Evolutionary conservation across 2,888 invertebrate species (phyloP).

Genomic region (Ryuthela nishihirai): DNA sequence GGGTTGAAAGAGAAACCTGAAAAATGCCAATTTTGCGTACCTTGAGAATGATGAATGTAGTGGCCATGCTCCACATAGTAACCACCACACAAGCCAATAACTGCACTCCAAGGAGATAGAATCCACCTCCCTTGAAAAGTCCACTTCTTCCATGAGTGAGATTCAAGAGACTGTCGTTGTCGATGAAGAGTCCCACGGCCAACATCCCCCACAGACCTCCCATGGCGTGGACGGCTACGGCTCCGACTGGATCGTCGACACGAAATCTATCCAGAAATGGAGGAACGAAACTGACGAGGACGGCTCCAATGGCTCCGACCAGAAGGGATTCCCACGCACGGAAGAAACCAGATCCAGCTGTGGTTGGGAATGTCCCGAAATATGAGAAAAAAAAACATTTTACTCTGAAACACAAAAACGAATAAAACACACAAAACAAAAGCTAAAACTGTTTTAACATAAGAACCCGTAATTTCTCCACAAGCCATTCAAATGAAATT

Average conservation of each 20-base stretch:
- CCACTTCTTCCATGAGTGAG: conserved; percentile 51
- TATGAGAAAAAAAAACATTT: too few species aligned
- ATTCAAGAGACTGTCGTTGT: conserved; percentile 49
- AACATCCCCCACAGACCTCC: conserved; percentile 64
- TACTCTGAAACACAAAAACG: too few species aligned
- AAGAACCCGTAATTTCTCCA: too few species aligned
- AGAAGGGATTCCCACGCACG: conserved; percentile 80
- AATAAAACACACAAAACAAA: too few species aligned
- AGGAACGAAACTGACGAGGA: conserved; percentile 65
- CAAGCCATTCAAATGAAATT: too few species aligned
- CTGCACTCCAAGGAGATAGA: conserved; percentile 82
- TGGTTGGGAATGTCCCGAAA: too few species aligned
- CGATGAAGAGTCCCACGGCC: conserved; percentile 85
- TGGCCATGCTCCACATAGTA: conserved; percentile 66
- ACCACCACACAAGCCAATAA: conserved; percentile 67
- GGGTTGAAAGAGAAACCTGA: too few species aligned
- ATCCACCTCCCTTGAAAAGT: conserved; percentile 66
- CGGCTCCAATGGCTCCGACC: conserved; percentile 74
- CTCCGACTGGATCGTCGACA: conserved; percentile 89
- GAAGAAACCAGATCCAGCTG: conserved; percentile 58
- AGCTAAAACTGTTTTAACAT: too few species aligned
- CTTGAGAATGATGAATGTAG: conserved; percentile 71
- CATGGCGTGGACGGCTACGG: conserved; percentile 77
- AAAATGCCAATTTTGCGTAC: too few species aligned
- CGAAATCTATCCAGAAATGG: conserved; percentile 71